Conservation (phyloP, 2,797 vertebrate species). For the Sebastes jordani region DNA sequence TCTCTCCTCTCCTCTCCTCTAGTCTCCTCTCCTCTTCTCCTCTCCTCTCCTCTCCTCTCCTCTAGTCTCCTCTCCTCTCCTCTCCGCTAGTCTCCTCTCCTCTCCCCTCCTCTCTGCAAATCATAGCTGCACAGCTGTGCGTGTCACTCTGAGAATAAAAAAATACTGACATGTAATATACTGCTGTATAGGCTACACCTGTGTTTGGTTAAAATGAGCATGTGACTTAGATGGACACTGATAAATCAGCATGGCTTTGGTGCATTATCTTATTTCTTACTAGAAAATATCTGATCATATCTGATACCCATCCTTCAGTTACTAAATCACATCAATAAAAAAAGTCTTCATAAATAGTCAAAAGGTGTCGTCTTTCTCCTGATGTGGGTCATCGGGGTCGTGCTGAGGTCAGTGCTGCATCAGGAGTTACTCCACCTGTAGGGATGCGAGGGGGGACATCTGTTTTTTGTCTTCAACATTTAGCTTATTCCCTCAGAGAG, state of each 20-base stretch:
- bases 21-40: too few relatives aligned
- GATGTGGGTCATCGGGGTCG: not conserved
- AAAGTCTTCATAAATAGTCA: not conserved
- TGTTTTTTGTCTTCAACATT: not conserved
- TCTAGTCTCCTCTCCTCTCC: too few relatives aligned
- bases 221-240: not conserved
- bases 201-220: not conserved
- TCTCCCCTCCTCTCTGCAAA: constrained; percentile 36
- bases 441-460: not conserved
- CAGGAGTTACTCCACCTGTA: not conserved
- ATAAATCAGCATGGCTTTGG: too few relatives aligned
- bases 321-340: not conserved
- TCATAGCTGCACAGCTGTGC: constrained; percentile 64
- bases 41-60: too few relatives aligned
- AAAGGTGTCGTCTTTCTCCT: not conserved
- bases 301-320: not conserved
- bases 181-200: not conserved
- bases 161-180: not conserved
- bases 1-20: too few relatives aligned
- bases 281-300: not conserved
- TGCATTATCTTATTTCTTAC: not conserved
- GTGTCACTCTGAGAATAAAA: constrained; percentile 54
- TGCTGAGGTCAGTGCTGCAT: not conserved
- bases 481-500: not conserved
- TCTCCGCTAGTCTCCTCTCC: too few relatives aligned